Percentiles rank a stretch among this genome's conserved stretches.
Evolutionary conservation across 2,113 vertebrate species (phyloP).

Genomic region (Semnornis frantzii): DNA sequence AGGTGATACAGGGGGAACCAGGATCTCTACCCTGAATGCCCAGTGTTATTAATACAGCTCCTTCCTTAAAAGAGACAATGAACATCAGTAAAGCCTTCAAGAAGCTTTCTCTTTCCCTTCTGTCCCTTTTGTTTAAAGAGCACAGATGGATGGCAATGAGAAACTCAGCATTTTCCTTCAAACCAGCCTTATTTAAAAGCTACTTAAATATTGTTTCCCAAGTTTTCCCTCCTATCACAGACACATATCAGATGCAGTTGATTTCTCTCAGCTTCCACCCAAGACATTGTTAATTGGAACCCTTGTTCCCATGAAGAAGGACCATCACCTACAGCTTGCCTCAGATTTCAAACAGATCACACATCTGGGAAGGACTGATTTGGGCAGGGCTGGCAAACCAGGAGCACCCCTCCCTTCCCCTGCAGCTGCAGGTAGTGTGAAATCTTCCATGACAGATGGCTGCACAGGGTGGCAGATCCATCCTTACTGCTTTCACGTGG

Average conservation of each 20-base stretch:
- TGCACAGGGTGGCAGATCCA: rapidly evolving
- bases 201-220: background rate
- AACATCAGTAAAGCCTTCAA: background rate
- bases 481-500: background rate
- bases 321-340: background rate
- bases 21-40: background rate
- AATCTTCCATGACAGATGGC: rapidly evolving
- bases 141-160: background rate
- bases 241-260: background rate
- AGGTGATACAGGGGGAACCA: background rate
- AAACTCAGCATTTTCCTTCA: background rate
- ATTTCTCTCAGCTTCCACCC: background rate
- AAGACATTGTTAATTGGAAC: background rate
- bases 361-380: background rate
- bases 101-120: background rate
- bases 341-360: background rate
- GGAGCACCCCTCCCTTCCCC: background rate
- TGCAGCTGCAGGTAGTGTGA: background rate
- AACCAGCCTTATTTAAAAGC: background rate
- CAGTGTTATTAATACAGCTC: background rate
- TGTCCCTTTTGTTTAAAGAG: background rate
- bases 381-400: background rate
- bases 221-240: background rate
- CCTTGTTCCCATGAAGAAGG: background rate
- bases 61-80: background rate